Evolutionary conservation across 2,888 invertebrate species (phyloP).

Genomic region (Spicauda simplicius): DNA sequence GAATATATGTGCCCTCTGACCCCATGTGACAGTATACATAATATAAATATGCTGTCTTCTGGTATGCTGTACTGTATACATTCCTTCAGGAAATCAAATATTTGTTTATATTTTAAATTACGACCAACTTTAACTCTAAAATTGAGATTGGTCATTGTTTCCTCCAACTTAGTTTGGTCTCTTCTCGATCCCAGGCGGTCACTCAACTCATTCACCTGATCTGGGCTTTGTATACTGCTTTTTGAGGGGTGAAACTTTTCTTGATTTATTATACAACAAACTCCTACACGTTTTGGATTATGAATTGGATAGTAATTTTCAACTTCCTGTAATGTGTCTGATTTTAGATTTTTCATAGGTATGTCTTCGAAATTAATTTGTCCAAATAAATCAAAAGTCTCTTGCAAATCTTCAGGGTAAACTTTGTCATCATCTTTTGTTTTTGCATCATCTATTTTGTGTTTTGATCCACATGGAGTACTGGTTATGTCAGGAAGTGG

Average conservation of each 20-base stretch:
- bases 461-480: slow-evolving; percentile 42
- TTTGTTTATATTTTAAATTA: slow-evolving; percentile 62
- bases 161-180: slow-evolving; percentile 60
- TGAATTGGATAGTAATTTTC: slow-evolving; percentile 64
- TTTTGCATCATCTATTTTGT: slow-evolving; percentile 41
- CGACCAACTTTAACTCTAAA: slow-evolving; percentile 63
- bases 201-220: slow-evolving; percentile 47
- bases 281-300: slow-evolving; percentile 63
- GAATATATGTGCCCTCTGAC: slow-evolving; percentile 72
- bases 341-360: slow-evolving; percentile 52
- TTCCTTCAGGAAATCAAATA: slow-evolving; percentile 62
- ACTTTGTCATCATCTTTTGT: slow-evolving; percentile 34
- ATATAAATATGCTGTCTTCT: slow-evolving; percentile 72
- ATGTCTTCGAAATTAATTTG: slow-evolving; percentile 53
- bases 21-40: slow-evolving; percentile 77
- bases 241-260: slow-evolving; percentile 66
- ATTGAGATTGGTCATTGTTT: slow-evolving; percentile 66
- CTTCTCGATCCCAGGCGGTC: slow-evolving; percentile 63
- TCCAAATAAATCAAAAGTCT: slow-evolving; percentile 54
- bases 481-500: slow-evolving; percentile 33
- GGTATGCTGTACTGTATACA: slow-evolving; percentile 57
- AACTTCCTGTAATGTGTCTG: slow-evolving; percentile 54
- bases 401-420: slow-evolving; percentile 52
- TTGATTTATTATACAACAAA: slow-evolving; percentile 76
- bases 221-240: slow-evolving; percentile 57